Base-by-base conservation (phyloP, 2,113 vertebrate species). In the Ophthalmolycus amberensis region DNA sequence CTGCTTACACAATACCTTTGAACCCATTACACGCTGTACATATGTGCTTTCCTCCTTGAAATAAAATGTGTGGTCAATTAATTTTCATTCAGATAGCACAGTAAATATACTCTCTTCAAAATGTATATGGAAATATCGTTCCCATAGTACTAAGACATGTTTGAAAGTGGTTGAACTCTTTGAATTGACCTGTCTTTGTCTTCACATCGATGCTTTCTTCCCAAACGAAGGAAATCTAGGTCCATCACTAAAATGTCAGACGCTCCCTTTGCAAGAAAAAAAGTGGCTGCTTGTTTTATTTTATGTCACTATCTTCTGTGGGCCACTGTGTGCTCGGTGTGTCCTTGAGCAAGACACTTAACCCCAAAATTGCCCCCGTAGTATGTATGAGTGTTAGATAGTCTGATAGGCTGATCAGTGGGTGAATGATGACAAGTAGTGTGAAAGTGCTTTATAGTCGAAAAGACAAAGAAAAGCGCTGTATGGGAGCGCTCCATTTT, bases 1-100 rank as follows among this genome's bases (percentile, higher is more conserved):
- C 87, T 90, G 85, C 58, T n/a, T 74, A 76, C 46, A 75, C 60
- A 74, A 15, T 48, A 69, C 46, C 50, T 32, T 46, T 34, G 0
- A 75, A 71, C 64, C 60, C 50, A 71, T 59, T 50, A 48, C 71
- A 58, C 9, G 5, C 75, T 84, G 54, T 84, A 77, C 16, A 74
- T 79, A 80, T 68, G 32, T 80, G 79, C 75, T 77, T 3, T 38
- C 3, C 0, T 52, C 27, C 70, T 40, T 84, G 64, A 79, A 68
- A 37, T 78, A 54, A 60, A 69, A 32, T 29, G 44, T 67, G 58
- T 70, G 58, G 16, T 64, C 18, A 73, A n/a, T 59, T 59, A 27
- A 75, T 34, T 77, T 69, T 42, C 64, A 70, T 32, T 80, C 6
- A 58, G 2, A 50, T 56, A 20, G 1, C 15, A 71, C 20, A 62